Evolutionary conservation across 2,888 invertebrate genomes (phyloP).

Genomic region (Salpingus planirostris): DNA sequence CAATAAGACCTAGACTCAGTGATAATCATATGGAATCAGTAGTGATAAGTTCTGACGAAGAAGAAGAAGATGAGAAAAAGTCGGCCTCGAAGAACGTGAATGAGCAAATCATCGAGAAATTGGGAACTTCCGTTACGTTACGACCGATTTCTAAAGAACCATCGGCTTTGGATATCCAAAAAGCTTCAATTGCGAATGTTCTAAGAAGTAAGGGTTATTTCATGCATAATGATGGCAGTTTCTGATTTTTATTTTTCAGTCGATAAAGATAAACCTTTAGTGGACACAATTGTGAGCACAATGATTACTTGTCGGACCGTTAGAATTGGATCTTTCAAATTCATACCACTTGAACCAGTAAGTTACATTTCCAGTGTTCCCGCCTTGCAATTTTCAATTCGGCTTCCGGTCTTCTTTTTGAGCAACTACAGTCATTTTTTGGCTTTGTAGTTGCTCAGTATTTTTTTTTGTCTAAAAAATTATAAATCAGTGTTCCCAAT

Average conservation of each 20-base stretch:
- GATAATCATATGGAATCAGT: constrained; percentile 61
- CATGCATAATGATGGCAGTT: neutral
- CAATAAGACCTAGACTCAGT: constrained; percentile 38
- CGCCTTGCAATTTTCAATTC: no score
- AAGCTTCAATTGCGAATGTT: constrained; percentile 5
- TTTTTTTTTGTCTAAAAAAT: no score
- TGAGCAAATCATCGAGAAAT: constrained; percentile 28
- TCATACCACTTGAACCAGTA: constrained; percentile 64
- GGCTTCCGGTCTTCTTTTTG: no score
- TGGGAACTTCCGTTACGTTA: constrained; percentile 29
- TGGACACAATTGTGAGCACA: neutral
- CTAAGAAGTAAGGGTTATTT: constrained; percentile 13
- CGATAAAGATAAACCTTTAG: neutral
- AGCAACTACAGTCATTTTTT: no score
- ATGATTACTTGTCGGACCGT: constrained; percentile 58
- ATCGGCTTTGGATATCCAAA: constrained; percentile 31
- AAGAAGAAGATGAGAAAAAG: constrained; percentile 37
- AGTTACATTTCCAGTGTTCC: neutral
- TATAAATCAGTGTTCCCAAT: no score
- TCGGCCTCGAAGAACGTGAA: no score
- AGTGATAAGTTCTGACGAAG: constrained; percentile 64
- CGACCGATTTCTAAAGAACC: constrained; percentile 35
- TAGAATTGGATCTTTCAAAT: constrained; percentile 78
- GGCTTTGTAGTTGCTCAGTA: no score
- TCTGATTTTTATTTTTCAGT: neutral